Evolutionary conservation across 2,113 vertebrate genomes (phyloP).

Genomic region (Ageneiosus marmoratus): DNA sequence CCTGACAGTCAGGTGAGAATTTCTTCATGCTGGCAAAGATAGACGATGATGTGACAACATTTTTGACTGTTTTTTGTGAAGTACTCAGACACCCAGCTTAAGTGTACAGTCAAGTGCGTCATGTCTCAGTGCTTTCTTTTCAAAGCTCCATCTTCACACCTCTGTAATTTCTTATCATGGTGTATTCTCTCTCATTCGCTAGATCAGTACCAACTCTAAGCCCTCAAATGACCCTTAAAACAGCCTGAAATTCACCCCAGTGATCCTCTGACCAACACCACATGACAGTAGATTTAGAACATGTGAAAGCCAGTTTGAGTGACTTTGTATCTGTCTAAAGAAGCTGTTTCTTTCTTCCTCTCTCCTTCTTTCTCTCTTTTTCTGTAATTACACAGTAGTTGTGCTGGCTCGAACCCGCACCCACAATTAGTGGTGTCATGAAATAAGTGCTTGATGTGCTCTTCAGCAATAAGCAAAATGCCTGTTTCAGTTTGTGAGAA

Average conservation of each 20-base stretch:
- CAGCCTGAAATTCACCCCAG: constrained; percentile 3
- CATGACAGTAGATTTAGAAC: constrained; percentile 40
- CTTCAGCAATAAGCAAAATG: constrained; percentile 53
- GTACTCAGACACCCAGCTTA: not conserved
- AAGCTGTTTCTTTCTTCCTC: constrained; percentile 24
- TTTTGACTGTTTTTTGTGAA: constrained; percentile 25
- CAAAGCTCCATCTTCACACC: not conserved
- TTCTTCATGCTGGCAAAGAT: constrained; percentile 17
- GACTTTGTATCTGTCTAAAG: constrained; percentile 30
- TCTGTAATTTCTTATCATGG: not conserved
- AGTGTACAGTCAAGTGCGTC: not conserved
- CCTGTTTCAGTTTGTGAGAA: constrained; percentile 46
- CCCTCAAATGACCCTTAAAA: constrained; percentile 2
- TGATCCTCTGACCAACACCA: constrained; percentile 22
- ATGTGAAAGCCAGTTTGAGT: constrained; percentile 50
- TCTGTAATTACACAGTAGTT: constrained; percentile 49
- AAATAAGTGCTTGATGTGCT: constrained; percentile 60
- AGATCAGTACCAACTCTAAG: not conserved
- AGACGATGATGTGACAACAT: not conserved
- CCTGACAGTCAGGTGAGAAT: not conserved
- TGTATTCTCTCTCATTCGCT: not conserved
- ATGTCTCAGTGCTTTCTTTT: constrained; percentile 1
- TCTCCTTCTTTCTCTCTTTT: constrained; percentile 30
- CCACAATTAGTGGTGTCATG: constrained; percentile 63
- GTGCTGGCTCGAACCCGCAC: constrained; percentile 46